These are phyloP conservation scores for Ennomos quercinarius DNA, from an alignment of 2,888 invertebrate genomes.

Conservation along the genomic window DNA sequence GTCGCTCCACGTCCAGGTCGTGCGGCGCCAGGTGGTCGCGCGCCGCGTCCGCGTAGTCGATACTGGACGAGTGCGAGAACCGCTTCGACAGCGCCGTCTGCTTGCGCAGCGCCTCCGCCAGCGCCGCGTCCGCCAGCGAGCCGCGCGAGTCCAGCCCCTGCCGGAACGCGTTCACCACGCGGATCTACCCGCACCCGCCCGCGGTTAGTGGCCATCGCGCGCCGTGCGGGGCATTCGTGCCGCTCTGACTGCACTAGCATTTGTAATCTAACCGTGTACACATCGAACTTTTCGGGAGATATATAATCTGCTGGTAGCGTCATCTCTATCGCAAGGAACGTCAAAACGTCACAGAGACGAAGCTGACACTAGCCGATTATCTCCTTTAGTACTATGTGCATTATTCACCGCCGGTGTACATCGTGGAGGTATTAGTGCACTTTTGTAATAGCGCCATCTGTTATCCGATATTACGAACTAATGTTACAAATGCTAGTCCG, in stretches of 20 bases:
- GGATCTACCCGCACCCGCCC: constrained; percentile 92
- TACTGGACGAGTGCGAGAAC: constrained; percentile 94
- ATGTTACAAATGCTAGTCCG: constrained; percentile 27
- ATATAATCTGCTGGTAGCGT: no score
- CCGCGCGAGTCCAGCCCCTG: constrained; percentile 99
- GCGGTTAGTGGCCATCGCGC: constrained; percentile 14
- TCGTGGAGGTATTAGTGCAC: no score
- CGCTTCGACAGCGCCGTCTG: constrained; percentile 97
- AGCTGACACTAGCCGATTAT: no score
- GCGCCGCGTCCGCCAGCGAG: constrained; percentile 96
- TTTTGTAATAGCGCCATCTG: constrained; percentile 3
- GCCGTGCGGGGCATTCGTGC: constrained; percentile 30
- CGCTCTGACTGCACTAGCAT: constrained; percentile 39
- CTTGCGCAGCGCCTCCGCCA: constrained; percentile 97
- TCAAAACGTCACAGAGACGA: no score
- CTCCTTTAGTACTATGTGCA: no score
- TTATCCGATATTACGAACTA: constrained; percentile 10
- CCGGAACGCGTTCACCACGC: constrained; percentile 99
- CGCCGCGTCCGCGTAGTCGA: constrained; percentile 94
- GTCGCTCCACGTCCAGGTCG: constrained; percentile 96
- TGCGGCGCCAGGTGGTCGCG: constrained; percentile 95
- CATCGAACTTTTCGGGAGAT: no score
- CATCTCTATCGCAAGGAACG: no score
- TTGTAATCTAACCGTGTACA: constrained; percentile 14
- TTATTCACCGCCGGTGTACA: no score